A percentile compares a stretch with the other conserved stretches of the same genome.
phyloP scores from a whole-genome alignment of 1,140 invertebrate species.

The Odontomachus brunneus region DNA sequence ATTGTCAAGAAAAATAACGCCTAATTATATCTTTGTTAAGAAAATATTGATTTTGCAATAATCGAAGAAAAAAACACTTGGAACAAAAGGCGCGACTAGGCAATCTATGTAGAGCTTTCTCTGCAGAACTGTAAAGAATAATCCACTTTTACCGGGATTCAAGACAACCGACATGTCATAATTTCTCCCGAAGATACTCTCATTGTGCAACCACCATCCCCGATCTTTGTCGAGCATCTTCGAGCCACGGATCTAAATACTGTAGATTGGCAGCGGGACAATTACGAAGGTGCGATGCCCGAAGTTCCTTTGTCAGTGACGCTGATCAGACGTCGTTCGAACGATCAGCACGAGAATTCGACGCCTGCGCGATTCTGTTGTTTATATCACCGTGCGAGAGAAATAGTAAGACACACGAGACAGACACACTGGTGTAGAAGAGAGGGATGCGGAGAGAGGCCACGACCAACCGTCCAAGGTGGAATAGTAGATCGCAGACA shows the following conservation, averaged over 20 bases:
- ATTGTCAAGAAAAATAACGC: neutral
- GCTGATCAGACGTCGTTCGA: conserved; percentile 67
- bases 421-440: conserved; percentile 16
- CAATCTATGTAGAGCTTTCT: neutral
- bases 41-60: neutral
- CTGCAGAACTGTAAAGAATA: conserved; percentile 29
- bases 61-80: conserved; percentile 4
- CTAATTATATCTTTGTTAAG: conserved; percentile 1
- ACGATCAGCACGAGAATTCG: conserved; percentile 54
- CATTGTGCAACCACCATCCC: neutral
- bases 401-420: conserved; percentile 3
- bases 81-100: neutral
- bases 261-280: neutral
- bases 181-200: neutral
- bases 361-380: conserved; percentile 77
- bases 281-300: conserved; percentile 14
- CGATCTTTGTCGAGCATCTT: neutral
- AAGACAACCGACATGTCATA: conserved; percentile 1
- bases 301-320: conserved; percentile 42
- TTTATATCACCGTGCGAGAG: conserved; percentile 76
- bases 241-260: neutral
- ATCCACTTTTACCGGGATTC: neutral
- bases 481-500: conserved; percentile 9
- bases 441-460: conserved; percentile 9
- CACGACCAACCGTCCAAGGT: conserved; percentile 34